phyloP scores from a whole-genome alignment of 1,140 invertebrate genomes.

The Chrysopa pallens region DNA sequence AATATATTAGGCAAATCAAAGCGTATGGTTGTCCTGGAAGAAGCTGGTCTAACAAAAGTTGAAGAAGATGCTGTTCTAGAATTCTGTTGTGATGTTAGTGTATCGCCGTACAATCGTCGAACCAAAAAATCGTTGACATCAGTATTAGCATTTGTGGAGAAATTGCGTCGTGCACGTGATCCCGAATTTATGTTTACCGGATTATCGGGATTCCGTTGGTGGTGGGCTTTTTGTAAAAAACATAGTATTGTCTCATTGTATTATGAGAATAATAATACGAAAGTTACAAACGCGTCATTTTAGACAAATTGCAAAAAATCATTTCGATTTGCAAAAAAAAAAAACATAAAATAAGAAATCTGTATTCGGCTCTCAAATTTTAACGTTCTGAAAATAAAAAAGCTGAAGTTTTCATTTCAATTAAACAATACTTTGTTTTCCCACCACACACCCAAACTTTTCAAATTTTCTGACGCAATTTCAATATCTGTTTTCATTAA shows the following conservation, averaged over 20 bases:
- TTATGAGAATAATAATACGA: slow-evolving; percentile 24
- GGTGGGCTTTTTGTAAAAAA: slow-evolving; percentile 69
- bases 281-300: too few relatives aligned
- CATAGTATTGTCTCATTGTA: slow-evolving; percentile 51
- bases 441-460: too few relatives aligned
- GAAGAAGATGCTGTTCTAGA: slow-evolving; percentile 50
- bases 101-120: slow-evolving; percentile 50
- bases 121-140: slow-evolving; percentile 47
- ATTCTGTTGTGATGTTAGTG: slow-evolving; percentile 52
- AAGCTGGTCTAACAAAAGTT: slow-evolving; percentile 35
- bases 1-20: slow-evolving; percentile 62
- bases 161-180: slow-evolving; percentile 34
- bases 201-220: slow-evolving; percentile 53
- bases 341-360: too few relatives aligned
- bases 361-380: too few relatives aligned
- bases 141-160: slow-evolving; percentile 46
- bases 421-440: too few relatives aligned
- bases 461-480: too few relatives aligned
- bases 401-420: too few relatives aligned
- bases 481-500: too few relatives aligned
- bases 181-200: slow-evolving; percentile 45
- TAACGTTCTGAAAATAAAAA: too few relatives aligned
- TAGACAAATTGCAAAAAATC: too few relatives aligned
- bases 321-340: too few relatives aligned
- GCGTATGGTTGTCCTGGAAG: slow-evolving; percentile 53